Base-by-base conservation (phyloP, 1,140 invertebrate genomes). In the Grapholita molesta region DNA sequence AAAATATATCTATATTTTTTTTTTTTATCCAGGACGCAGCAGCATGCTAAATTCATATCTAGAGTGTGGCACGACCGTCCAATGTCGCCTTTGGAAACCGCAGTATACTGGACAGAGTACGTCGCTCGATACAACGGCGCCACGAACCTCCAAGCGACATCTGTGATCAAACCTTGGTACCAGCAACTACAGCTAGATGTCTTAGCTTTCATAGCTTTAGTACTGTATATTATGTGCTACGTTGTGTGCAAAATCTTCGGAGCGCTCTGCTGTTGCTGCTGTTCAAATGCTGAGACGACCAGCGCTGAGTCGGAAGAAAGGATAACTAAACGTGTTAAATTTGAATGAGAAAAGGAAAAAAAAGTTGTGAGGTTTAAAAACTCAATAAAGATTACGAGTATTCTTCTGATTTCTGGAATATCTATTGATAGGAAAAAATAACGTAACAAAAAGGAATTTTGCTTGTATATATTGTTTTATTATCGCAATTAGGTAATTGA, bases 121-220 rank as follows among this genome's bases (percentile, higher is more conserved):
- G 91, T 93, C 69, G 83, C 93, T 9, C 80, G 90, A 33, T 90
- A 92, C n/a, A 82, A 89, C 25, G 93, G 93, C 1, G 81, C 88
- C 2, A 89, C 90, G 4, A 85, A 93, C 18, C 77, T 91, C 61
- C 84, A 88, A 65, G 78, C 91, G 52, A 69, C 79, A 48, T 93
- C 93, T 64, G 84, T 92, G 6, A 86, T 92, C 48, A 82, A 94
- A 35, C 93, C 94, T n/a, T 92, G 93, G 77, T 94, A 94, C 83
- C 91, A 94, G 73, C 94, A 94, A 75, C 84, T 93, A 8, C 92
- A 95, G 15, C 75, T 95, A 18, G 95, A 96, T 86, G 93, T 95
- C 8, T 85, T 94, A 53, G 80, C 88, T 3, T 92, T 93, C 75
- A 69, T 91, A 6, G 84, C 74, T 7, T 48, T 90, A 23, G 80